phyloP scores from a whole-genome alignment of 2,888 invertebrate genomes.

The Hermaeophaga mercurialis region DNA sequence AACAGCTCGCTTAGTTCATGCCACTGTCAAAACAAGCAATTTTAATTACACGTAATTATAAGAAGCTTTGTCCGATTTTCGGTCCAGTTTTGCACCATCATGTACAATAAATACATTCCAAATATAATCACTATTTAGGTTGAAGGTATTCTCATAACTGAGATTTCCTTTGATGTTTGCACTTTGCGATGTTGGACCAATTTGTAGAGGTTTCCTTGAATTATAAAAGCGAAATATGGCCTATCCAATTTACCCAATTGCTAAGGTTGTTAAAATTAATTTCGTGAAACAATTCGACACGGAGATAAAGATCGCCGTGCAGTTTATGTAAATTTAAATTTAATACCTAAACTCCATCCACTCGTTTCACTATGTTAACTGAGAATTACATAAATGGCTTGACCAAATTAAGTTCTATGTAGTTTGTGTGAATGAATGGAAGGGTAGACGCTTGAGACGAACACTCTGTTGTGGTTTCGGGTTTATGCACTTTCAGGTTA shows the following conservation, averaged over 20 bases:
- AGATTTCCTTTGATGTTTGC: no score
- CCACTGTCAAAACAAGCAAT: no score
- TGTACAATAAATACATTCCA: no score
- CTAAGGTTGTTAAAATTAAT: constrained; percentile 21
- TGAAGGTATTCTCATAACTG: no score
- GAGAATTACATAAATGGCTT: constrained; percentile 23
- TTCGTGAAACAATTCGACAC: constrained; percentile 20
- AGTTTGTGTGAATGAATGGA: constrained; percentile 14
- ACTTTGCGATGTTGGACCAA: no score
- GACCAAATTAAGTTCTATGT: constrained; percentile 22
- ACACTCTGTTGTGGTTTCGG: background rate
- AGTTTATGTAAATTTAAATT: constrained; percentile 12
- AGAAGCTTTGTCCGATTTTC: no score
- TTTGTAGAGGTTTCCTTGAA: no score
- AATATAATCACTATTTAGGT: no score
- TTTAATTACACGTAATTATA: no score
- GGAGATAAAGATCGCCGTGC: constrained; percentile 7
- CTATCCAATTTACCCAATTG: constrained; percentile 9
- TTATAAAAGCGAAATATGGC: constrained; percentile 10
- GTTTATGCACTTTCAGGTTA: background rate
- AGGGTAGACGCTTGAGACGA: background rate
- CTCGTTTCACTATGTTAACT: constrained; percentile 14
- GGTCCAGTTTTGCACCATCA: no score
- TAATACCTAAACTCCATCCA: constrained; percentile 12
- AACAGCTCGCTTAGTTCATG: no score